Evolutionary conservation across 1,140 invertebrate species (phyloP).

Genomic region (Drosophila lacertosa): DNA sequence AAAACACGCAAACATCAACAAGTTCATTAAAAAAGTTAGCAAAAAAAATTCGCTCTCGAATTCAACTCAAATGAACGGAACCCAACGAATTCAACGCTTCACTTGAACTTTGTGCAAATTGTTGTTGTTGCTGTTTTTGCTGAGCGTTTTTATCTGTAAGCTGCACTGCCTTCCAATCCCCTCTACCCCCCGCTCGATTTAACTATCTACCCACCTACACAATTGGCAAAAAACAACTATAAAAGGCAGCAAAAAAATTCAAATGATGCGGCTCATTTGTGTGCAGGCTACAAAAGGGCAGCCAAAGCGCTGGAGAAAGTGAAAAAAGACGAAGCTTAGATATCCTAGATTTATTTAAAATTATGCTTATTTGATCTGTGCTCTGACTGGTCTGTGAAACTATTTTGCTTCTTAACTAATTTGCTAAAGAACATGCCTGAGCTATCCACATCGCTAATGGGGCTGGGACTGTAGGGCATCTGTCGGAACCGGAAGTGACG

Average conservation of each 20-base stretch:
- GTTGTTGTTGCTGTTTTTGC: slow-evolving; percentile 21
- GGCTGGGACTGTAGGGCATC: slow-evolving; percentile 21
- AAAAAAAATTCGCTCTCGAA: slow-evolving; percentile 45
- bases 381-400: too few species aligned
- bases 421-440: not conserved
- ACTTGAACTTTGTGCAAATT: slow-evolving; percentile 64
- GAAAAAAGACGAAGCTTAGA: not conserved
- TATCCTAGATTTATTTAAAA: slow-evolving; percentile 9
- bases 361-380: too few species aligned
- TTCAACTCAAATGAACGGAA: slow-evolving; percentile 69
- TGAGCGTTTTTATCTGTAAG: slow-evolving; percentile 42
- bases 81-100: slow-evolving; percentile 70
- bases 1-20: slow-evolving; percentile 68
- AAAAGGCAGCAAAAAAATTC: slow-evolving; percentile 23
- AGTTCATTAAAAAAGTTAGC: slow-evolving; percentile 72
- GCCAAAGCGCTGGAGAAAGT: not conserved
- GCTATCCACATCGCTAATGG: not conserved
- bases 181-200: slow-evolving; percentile 25
- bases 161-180: slow-evolving; percentile 3
- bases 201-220: slow-evolving; percentile 43
- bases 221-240: slow-evolving; percentile 8
- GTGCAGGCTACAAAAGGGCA: slow-evolving; percentile 62
- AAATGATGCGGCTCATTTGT: slow-evolving; percentile 80
- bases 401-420: too few species aligned
- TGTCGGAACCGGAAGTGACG: slow-evolving; percentile 63